A percentile compares a stretch with the other conserved stretches of the same genome.
Evolutionary conservation across 2,113 vertebrate genomes (phyloP).

Genomic region (Callithrix jacchus): DNA sequence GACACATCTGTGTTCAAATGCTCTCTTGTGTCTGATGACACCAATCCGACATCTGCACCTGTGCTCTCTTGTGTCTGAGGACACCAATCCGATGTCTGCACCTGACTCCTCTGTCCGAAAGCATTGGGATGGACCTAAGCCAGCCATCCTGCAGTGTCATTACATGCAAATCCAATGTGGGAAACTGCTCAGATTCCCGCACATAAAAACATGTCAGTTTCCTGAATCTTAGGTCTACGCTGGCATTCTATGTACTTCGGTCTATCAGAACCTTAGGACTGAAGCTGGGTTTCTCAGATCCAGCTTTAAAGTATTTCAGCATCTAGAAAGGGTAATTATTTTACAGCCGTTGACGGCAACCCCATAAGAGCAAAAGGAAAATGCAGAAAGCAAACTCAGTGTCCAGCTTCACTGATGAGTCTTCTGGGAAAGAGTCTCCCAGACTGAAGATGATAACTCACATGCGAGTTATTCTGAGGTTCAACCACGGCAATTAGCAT

Average conservation of each 20-base stretch:
- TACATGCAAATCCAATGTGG: neutral
- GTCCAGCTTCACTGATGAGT: neutral
- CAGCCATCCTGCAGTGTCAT: no score
- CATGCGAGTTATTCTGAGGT: accelerated
- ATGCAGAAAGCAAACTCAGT: accelerated
- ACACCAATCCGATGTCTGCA: accelerated
- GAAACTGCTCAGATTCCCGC: neutral
- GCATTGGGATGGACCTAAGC: accelerated
- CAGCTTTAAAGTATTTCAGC: neutral
- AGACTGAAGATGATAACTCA: neutral
- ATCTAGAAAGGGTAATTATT: neutral
- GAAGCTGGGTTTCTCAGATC: neutral
- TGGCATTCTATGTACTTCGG: neutral
- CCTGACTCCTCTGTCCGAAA: neutral
- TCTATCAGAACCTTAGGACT: neutral
- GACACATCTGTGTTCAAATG: neutral
- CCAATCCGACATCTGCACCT: accelerated
- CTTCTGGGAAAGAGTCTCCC: neutral
- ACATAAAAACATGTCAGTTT: no score
- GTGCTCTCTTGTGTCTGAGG: neutral
- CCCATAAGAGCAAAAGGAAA: neutral
- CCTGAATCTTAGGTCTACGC: neutral
- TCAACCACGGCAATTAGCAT: neutral
- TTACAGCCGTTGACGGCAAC: accelerated
- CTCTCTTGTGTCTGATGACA: neutral